phyloP scores from a whole-genome alignment of 2,888 invertebrate genomes.

The Schizotus pectinicornis region DNA sequence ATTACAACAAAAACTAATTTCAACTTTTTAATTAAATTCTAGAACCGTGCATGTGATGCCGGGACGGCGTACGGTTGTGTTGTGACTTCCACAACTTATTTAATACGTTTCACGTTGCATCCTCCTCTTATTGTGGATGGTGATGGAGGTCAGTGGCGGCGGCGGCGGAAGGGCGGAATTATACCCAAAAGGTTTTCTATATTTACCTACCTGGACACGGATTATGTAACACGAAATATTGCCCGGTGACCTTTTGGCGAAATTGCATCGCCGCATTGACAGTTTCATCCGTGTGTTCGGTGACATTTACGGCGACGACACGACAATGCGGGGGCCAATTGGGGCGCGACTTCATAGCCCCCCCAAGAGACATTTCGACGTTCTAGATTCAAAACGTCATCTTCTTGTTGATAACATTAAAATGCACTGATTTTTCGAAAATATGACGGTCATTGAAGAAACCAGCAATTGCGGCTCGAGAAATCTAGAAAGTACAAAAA shows the following conservation, averaged over 20 bases:
- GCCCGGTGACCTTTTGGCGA: conserved; percentile 39
- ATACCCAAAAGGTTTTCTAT: conserved; percentile 12
- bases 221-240: conserved; percentile 35
- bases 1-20: conserved; percentile 60
- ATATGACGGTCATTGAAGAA: too few relatives aligned
- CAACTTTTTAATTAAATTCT: conserved; percentile 60
- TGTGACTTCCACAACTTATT: conserved; percentile 54
- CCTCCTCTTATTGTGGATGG: neutral
- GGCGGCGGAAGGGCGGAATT: too few relatives aligned
- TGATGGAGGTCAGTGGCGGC: neutral
- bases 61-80: conserved; percentile 50
- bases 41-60: conserved; percentile 30
- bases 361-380: neutral
- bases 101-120: conserved; percentile 38
- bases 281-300: conserved; percentile 36
- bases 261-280: conserved; percentile 33
- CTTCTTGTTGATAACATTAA: too few relatives aligned
- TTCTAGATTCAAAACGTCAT: too few relatives aligned
- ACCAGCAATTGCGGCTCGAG: too few relatives aligned
- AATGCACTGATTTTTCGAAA: too few relatives aligned
- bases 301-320: conserved; percentile 37
- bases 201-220: conserved; percentile 21
- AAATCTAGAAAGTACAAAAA: too few relatives aligned
- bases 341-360: neutral
- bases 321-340: neutral